Base-by-base conservation (phyloP, 2,113 vertebrate species). In the Cardinalis cardinalis region DNA sequence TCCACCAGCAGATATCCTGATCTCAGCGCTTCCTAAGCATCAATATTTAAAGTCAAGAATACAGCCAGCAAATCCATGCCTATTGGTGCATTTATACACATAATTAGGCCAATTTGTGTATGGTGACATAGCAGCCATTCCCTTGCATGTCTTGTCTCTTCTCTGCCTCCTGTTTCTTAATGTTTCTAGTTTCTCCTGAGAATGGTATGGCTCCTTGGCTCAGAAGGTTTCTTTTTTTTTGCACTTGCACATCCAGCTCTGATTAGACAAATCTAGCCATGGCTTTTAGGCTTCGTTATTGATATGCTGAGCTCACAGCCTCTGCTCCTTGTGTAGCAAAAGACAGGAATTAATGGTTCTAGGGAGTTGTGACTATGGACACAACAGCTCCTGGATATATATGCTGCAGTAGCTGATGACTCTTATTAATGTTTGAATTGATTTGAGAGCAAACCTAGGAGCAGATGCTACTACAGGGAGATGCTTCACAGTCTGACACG, bases 101-200 rank as follows among this genome's bases (percentile, higher is more conserved):
- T 96, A 96, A 94, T 92, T 91, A 94, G 94, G 91, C 68, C 87
- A 95, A 95, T 94, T 94, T 96, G 78, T 89, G 59, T 66, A 92
- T 76, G 93, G 93, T 95, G 95, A 85, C 84, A 93, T 91, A 93
- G 78, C 93, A 96, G 93, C 78, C 51, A 53, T 91, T 94, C 75
- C 53, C 72, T 89, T 40, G 23, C 56, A 89, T 52, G 44, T 70
- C 60, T 88, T 81, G 25, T 71, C 43, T 80, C 64, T 82, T 91
- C 59, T 65, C 48, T 26, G 32, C 41, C 75, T 92, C 79, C 71
- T 74, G n/a, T 78, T 81, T 88, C 79, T 60, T 93, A 73, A 82
- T 41, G 19, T 65, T 88, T 89, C 71, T 46, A 13, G 68, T 83
- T 87, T 92, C 66, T 89, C 84, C 48, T 32, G 63, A 77, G 74